phyloP scores from a whole-genome alignment of 2,113 vertebrate genomes.

The Ginglymostoma cirratum region DNA sequence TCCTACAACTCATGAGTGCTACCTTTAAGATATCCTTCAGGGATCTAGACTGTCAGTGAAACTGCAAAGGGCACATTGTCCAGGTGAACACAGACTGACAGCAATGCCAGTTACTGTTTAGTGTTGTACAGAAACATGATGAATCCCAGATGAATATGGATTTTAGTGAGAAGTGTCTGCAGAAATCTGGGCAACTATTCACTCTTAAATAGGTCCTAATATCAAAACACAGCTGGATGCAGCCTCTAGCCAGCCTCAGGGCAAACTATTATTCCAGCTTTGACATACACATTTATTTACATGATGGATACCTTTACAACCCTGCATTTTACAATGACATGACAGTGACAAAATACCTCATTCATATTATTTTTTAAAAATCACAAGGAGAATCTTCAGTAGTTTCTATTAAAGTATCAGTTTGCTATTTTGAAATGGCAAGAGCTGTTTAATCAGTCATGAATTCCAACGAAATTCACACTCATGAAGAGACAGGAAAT shows the following conservation, averaged over 20 bases:
- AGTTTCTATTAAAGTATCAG: slow-evolving; percentile 19
- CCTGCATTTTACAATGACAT: slow-evolving; percentile 30
- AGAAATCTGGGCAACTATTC: slow-evolving; percentile 23
- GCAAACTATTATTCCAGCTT: slow-evolving; percentile 20
- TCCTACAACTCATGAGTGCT: not conserved
- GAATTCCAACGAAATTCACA: not conserved
- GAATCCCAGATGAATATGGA: not conserved
- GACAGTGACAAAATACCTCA: slow-evolving; percentile 33
- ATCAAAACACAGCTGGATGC: slow-evolving; percentile 34
- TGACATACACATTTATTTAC: slow-evolving; percentile 34
- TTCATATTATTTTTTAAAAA: slow-evolving; percentile 26
- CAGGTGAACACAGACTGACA: not conserved
- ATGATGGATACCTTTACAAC: slow-evolving; percentile 34
- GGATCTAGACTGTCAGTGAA: not conserved
- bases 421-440: slow-evolving; percentile 20
- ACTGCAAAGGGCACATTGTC: not conserved
- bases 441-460: not conserved
- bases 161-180: slow-evolving; percentile 2
- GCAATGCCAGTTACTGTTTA: slow-evolving; percentile 17
- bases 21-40: slow-evolving; percentile 10
- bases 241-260: slow-evolving; percentile 28
- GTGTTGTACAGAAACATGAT: slow-evolving; percentile 20
- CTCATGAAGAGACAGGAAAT: not conserved
- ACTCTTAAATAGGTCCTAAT: not conserved
- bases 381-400: not conserved